Conservation (phyloP, 2,113 vertebrate genomes). For the Tyrannus savana region DNA sequence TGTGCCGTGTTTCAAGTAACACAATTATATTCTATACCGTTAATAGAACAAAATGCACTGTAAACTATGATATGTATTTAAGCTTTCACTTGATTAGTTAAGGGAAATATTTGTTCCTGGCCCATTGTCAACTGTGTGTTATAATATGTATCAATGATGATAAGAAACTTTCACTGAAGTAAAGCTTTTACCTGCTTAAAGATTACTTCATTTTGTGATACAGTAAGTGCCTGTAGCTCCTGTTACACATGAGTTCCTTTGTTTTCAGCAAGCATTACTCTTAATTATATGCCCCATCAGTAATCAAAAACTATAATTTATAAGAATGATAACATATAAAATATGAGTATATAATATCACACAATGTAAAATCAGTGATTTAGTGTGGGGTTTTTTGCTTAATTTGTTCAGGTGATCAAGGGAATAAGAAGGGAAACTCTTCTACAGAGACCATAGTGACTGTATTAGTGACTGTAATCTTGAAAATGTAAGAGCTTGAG, state of each 20-base stretch:
- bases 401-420: background rate
- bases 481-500: background rate
- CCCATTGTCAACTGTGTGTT: background rate
- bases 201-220: background rate
- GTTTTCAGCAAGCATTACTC: background rate
- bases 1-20: background rate
- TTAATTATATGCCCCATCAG: background rate
- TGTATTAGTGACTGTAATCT: background rate
- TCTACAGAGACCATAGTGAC: background rate
- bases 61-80: background rate
- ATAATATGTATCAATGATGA: background rate
- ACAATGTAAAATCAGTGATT: background rate
- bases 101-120: constrained; percentile 13
- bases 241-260: background rate
- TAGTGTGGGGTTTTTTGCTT: background rate
- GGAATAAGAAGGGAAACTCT: background rate
- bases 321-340: background rate
- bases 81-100: background rate
- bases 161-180: background rate
- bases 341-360: too few relatives aligned
- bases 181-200: background rate
- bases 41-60: background rate
- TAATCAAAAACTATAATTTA: background rate
- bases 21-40: background rate
- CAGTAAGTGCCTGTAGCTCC: background rate